Evolutionary conservation across 2,113 vertebrate genomes (phyloP), one percentile per base, ranked within the genome.

Genomic region (Asarcornis scutulata): DNA sequence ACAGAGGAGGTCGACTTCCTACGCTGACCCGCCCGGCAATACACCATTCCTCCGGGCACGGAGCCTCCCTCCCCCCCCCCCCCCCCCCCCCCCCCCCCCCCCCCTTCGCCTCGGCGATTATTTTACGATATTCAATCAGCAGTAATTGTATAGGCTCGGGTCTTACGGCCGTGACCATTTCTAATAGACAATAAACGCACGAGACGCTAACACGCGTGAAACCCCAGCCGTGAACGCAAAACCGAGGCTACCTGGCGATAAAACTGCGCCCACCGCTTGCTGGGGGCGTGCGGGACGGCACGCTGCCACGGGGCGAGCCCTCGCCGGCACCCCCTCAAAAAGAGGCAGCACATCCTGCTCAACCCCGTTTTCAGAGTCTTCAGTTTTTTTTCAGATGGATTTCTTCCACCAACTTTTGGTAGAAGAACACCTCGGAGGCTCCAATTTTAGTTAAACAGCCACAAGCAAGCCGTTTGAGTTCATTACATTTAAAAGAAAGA

Each of bases 1-100:
- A 95, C 76, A 96, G 78, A 72, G 94, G 85, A 97, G 93, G 96
- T 94, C 92, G 86, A 88, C 84, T 93, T 93, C 95, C 94, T 95
- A 93, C 86, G 64, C 21, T 83, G 91, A 95, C 91, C 90, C 96
- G 91, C 92, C 46, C 60, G 86, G 68, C 76, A 80, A 86, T 83
- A 38, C 21, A 62, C 50, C 75, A 10, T 56, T 81, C 9, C 73
- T 80, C 60, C 75, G 72, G 46, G 58, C 40, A 91, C 21, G 7
- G 17, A 90, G 58, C 59, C 32, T 83, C 82, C 71, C 27, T 12
- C 66, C 71, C 29, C 63, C 71, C 27, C 13, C 66, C 71, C 29
- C 63, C n/a, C n/a, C 63, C 76, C 42, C 82, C 63, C 76, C 42
- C 63, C 63, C 67, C 27, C 13, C 63, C 63, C 71, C 27, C 13